phyloP scores from a whole-genome alignment of 2,113 vertebrate genomes.

The Mesembrinibis cayennensis region DNA sequence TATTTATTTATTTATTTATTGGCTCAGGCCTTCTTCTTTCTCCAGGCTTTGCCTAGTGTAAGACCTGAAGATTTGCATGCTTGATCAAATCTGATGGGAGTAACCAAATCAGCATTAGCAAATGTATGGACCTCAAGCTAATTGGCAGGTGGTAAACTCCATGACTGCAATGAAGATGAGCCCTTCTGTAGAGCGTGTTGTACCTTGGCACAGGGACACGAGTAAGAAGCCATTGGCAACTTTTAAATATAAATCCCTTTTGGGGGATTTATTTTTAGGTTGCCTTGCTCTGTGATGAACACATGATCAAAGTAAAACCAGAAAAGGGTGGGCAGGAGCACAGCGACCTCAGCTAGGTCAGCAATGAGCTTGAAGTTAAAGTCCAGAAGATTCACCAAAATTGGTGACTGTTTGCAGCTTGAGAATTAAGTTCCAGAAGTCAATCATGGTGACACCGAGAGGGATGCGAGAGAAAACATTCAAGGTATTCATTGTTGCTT shows the following conservation, averaged over 20 bases:
- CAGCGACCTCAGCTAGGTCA: background rate
- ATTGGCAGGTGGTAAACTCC: background rate
- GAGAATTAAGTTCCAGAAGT: background rate
- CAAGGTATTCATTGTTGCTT: rapidly evolving
- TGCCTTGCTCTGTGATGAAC: background rate
- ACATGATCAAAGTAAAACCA: background rate
- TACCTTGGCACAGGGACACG: constrained; percentile 2
- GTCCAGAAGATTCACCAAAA: background rate
- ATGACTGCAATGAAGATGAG: background rate
- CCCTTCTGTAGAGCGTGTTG: background rate
- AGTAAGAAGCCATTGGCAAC: background rate
- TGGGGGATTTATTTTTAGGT: constrained; percentile 25
- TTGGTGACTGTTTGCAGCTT: background rate
- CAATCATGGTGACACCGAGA: background rate
- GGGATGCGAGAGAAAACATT: background rate
- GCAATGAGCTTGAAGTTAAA: background rate
- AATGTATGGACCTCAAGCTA: background rate
- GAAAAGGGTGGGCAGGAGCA: constrained; percentile 11
- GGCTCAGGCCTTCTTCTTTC: background rate
- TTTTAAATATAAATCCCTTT: constrained; percentile 11
- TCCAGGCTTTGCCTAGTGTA: background rate
- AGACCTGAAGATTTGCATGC: background rate
- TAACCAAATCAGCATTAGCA: constrained; percentile 10
- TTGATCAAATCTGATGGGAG: background rate
- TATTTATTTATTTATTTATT: background rate